Evolutionary conservation across 2,797 vertebrate species (phyloP).

Genomic region (Myotis myotis): DNA sequence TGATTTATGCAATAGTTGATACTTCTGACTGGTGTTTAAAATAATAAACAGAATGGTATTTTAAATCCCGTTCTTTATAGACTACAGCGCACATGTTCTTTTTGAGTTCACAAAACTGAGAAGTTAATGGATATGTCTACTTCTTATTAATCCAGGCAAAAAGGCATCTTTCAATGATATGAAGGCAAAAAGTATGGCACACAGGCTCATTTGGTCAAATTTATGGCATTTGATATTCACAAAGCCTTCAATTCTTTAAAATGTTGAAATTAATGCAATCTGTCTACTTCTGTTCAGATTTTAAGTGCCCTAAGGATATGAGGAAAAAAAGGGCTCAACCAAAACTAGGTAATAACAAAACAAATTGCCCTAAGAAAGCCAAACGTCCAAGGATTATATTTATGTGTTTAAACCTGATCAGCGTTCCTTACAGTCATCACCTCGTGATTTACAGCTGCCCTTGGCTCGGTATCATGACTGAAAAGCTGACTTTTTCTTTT

Average conservation of each 20-base stretch:
- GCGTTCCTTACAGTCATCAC: not conserved
- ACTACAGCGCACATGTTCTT: not conserved
- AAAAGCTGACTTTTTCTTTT: not conserved
- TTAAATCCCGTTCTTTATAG: not conserved
- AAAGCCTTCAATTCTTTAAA: conserved; percentile 47
- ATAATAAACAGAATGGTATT: conserved; percentile 39
- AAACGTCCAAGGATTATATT: not conserved
- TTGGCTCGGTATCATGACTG: not conserved
- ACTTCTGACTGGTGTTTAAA: conserved; percentile 55
- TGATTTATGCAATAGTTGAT: conserved; percentile 48
- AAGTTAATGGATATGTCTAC: not conserved
- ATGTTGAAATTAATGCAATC: conserved; percentile 16
- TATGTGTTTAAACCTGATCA: conserved; percentile 37
- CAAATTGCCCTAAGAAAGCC: conserved; percentile 33
- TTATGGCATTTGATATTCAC: conserved; percentile 12
- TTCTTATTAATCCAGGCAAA: conserved; percentile 3
- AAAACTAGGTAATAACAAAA: conserved; percentile 19
- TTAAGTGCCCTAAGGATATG: not conserved
- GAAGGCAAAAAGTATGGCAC: not conserved
- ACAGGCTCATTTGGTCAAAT: not conserved
- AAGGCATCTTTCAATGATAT: not conserved
- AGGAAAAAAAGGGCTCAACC: not conserved
- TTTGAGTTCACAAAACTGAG: conserved; percentile 38
- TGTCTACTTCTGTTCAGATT: conserved; percentile 45
- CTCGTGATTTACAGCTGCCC: conserved; percentile 26